Conservation (phyloP, 2,888 invertebrate species). For the Altica lythri region DNA sequence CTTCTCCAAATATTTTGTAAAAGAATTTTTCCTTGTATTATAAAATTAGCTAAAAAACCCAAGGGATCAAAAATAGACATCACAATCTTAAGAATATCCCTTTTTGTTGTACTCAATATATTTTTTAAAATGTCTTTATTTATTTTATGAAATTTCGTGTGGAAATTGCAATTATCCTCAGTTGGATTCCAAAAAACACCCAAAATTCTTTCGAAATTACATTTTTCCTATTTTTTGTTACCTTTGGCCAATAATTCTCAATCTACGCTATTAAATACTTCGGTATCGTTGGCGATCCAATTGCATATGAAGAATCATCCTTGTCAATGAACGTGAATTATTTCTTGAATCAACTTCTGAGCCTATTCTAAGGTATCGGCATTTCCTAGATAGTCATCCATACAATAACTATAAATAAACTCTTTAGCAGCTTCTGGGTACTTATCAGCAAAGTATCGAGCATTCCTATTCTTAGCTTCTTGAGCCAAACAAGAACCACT, state of each 20-base stretch:
- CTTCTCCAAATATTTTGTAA: too few relatives aligned
- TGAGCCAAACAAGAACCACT: slow-evolving; percentile 14
- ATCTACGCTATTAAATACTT: not conserved
- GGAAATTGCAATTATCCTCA: not conserved
- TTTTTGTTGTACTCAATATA: not conserved
- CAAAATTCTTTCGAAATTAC: not conserved
- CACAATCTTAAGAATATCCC: slow-evolving; percentile 25
- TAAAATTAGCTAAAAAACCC: too few relatives aligned
- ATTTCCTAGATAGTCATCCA: slow-evolving; percentile 17
- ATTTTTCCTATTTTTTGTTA: not conserved
- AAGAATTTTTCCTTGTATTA: too few relatives aligned
- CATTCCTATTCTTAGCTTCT: slow-evolving; percentile 18
- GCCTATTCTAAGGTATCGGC: slow-evolving; percentile 3
- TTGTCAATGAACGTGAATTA: slow-evolving; percentile 7
- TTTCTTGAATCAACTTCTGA: slow-evolving; percentile 5
- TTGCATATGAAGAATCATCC: not conserved
- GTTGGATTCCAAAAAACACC: slow-evolving; percentile 2
- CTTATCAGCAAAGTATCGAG: slow-evolving; percentile 1
- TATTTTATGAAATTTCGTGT: slow-evolving; percentile 2
- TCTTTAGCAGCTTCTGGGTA: slow-evolving; percentile 7
- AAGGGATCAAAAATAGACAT: too few relatives aligned
- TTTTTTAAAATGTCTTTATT: slow-evolving; percentile 6
- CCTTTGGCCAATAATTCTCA: not conserved
- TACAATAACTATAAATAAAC: slow-evolving; percentile 11
- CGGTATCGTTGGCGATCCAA: not conserved